These are phyloP conservation scores for Cynoglossus semilaevis DNA, from an alignment of 2,113 vertebrate species.

Conservation along the genomic window DNA sequence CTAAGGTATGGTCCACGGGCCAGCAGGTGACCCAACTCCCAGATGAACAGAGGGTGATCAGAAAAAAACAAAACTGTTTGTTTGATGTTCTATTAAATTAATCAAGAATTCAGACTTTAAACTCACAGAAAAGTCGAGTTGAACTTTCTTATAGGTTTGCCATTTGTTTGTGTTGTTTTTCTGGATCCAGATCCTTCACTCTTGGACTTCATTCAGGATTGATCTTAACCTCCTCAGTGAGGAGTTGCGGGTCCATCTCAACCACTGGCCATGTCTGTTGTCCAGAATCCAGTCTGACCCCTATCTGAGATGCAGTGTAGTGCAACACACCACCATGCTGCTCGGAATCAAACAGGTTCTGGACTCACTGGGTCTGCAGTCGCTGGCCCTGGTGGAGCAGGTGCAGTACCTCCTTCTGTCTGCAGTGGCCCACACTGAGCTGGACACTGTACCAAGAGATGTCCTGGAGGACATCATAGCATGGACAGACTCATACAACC, in stretches of 20 bases:
- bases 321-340: conserved; percentile 31
- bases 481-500: conserved; percentile 62
- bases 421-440: conserved; percentile 37
- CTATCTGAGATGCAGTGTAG: conserved; percentile 42
- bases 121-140: too few species aligned
- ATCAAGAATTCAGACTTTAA: too few species aligned
- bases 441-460: conserved; percentile 49
- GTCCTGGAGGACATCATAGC: conserved; percentile 66
- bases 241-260: conserved; percentile 68
- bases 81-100: too few species aligned
- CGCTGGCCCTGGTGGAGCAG: conserved; percentile 59
- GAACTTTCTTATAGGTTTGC: not conserved
- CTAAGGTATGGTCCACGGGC: too few species aligned
- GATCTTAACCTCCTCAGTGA: conserved; percentile 51
- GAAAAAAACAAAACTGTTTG: too few species aligned
- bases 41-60: too few species aligned
- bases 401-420: conserved; percentile 54
- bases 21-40: too few species aligned
- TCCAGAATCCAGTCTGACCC: conserved; percentile 56
- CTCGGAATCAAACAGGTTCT: conserved; percentile 45
- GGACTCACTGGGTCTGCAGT: conserved; percentile 55
- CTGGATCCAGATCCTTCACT: conserved; percentile 16
- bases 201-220: conserved; percentile 16
- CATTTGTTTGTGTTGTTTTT: not conserved
- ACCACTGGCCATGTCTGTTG: conserved; percentile 65